phyloP scores from a whole-genome alignment of 2,113 vertebrate species.

The Mastomys natalensis region DNA sequence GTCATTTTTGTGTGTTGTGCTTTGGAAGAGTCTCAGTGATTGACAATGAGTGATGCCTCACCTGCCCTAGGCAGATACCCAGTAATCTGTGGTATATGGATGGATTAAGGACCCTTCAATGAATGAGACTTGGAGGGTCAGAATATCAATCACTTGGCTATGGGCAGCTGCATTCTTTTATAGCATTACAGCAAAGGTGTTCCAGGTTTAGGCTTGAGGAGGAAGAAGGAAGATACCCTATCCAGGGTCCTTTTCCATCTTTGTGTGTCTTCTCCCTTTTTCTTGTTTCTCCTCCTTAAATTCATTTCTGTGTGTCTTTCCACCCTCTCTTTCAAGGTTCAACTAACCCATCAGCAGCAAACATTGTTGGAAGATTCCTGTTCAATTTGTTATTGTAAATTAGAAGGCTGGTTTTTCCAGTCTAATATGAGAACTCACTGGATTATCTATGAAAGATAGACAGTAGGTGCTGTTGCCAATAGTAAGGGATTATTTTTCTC shows the following conservation, averaged over 20 bases:
- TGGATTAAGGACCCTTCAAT: neutral
- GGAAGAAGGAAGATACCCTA: neutral
- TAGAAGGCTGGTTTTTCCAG: neutral
- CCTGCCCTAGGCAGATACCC: neutral
- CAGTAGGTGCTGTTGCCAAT: neutral
- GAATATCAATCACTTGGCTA: neutral
- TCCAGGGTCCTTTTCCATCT: neutral
- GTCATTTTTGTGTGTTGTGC: neutral
- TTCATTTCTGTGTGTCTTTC: neutral
- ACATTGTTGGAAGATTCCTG: neutral
- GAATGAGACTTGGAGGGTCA: neutral
- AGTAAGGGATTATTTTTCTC: neutral
- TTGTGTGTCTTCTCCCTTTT: neutral
- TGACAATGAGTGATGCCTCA: neutral
- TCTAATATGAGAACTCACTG: neutral
- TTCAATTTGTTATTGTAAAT: neutral
- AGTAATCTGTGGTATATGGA: neutral
- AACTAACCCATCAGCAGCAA: neutral
- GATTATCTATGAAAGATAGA: neutral
- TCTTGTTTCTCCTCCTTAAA: neutral
- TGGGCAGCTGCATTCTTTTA: neutral
- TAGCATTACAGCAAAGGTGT: neutral
- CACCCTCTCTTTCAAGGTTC: neutral
- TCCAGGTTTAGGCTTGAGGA: neutral
- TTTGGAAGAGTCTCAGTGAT: neutral